phyloP scores from a whole-genome alignment of 2,888 invertebrate genomes.

The Tricholauxania praeusta region DNA sequence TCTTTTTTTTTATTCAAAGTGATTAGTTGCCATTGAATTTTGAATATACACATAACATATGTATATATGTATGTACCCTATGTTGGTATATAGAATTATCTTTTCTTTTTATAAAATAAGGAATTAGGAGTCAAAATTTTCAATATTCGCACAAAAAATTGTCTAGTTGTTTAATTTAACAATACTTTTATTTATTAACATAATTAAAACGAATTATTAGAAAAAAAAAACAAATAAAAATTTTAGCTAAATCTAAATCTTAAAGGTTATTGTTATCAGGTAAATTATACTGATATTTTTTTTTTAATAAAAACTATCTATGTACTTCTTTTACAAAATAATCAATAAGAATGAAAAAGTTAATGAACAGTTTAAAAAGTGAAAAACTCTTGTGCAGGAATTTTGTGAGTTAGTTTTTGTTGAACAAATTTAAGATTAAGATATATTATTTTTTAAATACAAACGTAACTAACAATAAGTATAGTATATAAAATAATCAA shows the following conservation, averaged over 20 bases:
- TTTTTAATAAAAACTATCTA: conserved; percentile 1
- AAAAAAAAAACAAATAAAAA: conserved; percentile 22
- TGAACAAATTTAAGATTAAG: conserved; percentile 26
- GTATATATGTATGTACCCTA: conserved; percentile 8
- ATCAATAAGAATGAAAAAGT: neutral
- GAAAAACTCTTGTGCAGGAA: conserved; percentile 25
- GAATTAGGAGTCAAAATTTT: conserved; percentile 27
- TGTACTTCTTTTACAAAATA: neutral
- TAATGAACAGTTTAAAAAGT: conserved; percentile 24
- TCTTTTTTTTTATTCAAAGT: neutral
- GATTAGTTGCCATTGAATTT: conserved; percentile 4
- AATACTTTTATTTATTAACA: conserved; percentile 35
- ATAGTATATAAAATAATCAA: neutral
- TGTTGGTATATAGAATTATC: neutral
- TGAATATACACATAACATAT: conserved; percentile 14
- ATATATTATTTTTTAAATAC: conserved; percentile 19
- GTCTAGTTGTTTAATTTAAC: conserved; percentile 30
- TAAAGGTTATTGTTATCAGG: neutral
- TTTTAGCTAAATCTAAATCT: conserved; percentile 25
- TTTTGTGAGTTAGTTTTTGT: conserved; percentile 23
- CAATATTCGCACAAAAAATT: conserved; percentile 13
- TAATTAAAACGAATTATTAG: conserved; percentile 41
- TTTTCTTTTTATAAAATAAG: too few species aligned
- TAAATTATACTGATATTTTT: conserved; percentile 16
- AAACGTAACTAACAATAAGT: conserved; percentile 1